phyloP scores from a whole-genome alignment of 2,888 invertebrate species.

The Noctua janthina region DNA sequence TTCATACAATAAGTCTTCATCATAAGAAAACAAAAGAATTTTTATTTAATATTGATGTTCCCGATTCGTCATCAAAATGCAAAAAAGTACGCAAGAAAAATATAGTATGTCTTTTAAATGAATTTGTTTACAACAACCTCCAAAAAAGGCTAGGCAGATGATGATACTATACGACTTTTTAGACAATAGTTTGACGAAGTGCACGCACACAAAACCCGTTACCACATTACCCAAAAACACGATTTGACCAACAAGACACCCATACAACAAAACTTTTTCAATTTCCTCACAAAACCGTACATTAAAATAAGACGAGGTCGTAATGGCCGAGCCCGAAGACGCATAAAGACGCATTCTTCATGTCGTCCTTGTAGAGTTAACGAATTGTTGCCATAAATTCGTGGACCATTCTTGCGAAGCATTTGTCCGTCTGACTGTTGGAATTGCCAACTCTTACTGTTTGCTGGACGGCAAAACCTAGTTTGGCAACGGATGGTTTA shows the following conservation, averaged over 20 bases:
- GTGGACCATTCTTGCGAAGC: conserved; percentile 80
- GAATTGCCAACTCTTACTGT: conserved; percentile 71
- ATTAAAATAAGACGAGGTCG: conserved; percentile 61
- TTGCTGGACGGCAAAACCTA: conserved; percentile 68
- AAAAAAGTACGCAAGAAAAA: no score
- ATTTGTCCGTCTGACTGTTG: conserved; percentile 81
- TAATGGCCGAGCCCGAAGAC: conserved; percentile 63
- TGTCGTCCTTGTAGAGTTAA: conserved; percentile 77
- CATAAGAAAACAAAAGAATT: no score
- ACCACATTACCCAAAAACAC: neutral
- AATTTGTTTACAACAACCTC: no score
- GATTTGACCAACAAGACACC: conserved; percentile 26
- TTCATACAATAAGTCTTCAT: no score
- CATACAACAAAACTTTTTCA: conserved; percentile 51
- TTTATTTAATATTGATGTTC: no score
- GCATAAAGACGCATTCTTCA: conserved; percentile 77
- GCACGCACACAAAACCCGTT: neutral
- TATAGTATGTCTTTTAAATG: no score
- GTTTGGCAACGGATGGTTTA: conserved; percentile 54
- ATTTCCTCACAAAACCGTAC: conserved; percentile 54
- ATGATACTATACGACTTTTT: neutral
- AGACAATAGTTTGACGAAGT: neutral
- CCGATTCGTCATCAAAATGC: no score
- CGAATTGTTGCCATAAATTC: conserved; percentile 82
- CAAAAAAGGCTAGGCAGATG: no score